These are phyloP conservation scores for Sebastes iracundus DNA, from an alignment of 2,797 vertebrate genomes.

Conservation along the genomic window DNA sequence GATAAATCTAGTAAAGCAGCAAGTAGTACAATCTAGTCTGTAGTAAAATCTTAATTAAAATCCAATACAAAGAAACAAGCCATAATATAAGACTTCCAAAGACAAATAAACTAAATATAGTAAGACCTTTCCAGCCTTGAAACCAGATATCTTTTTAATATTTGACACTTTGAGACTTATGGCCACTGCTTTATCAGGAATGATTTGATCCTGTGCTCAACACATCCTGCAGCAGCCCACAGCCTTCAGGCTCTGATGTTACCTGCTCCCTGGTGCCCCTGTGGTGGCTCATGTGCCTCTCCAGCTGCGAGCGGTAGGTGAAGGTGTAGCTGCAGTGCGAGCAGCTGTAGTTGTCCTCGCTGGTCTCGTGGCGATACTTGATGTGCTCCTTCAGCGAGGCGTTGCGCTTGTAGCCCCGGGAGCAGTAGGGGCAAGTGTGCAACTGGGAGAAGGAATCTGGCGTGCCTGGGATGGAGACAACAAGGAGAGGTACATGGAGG, in stretches of 20 bases:
- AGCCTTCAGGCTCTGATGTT: slow-evolving; percentile 10
- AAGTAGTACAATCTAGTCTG: not conserved
- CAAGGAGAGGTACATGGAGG: not conserved
- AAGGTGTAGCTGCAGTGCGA: slow-evolving; percentile 98
- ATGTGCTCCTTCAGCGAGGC: slow-evolving; percentile 99
- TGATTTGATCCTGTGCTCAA: not conserved
- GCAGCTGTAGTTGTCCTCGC: slow-evolving; percentile 98
- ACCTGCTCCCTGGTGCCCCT: slow-evolving; percentile 94
- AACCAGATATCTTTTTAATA: not conserved
- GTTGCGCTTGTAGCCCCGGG: slow-evolving; percentile 97
- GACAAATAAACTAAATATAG: not conserved
- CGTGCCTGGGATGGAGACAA: slow-evolving; percentile 82
- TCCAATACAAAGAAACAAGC: not conserved
- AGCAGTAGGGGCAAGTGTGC: slow-evolving; percentile 97
- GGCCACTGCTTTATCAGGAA: not conserved
- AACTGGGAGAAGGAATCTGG: slow-evolving; percentile 94
- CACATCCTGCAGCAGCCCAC: too few species aligned
- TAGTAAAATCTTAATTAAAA: not conserved
- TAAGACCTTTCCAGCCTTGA: not conserved
- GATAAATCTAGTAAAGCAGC: not conserved
- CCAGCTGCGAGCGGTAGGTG: slow-evolving; percentile 96
- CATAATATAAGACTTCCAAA: not conserved
- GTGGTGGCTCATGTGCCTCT: slow-evolving; percentile 98
- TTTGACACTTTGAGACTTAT: not conserved
- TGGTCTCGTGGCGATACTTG: slow-evolving; percentile 98